A percentile compares a stretch with the other conserved stretches of the same genome.
Conservation (phyloP, 2,113 vertebrate species). For the Sinocyclocheilus rhinocerous region DNA sequence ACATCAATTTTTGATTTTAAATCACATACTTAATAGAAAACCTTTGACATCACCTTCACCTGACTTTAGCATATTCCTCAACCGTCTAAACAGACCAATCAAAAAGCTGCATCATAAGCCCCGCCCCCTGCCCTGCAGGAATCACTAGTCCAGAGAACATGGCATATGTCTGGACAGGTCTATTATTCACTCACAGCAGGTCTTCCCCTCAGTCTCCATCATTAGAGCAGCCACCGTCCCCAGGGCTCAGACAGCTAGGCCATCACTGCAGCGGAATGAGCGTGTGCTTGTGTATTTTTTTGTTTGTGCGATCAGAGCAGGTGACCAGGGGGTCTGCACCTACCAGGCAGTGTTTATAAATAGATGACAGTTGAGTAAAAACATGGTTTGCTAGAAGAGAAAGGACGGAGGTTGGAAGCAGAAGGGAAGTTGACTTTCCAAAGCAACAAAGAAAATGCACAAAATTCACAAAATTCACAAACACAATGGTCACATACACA, state of each 20-base stretch:
- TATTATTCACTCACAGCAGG: conserved; percentile 45
- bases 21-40: not conserved
- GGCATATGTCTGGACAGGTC: conserved; percentile 32
- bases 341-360: conserved; percentile 34
- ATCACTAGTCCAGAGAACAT: conserved; percentile 19
- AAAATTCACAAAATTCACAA: not conserved
- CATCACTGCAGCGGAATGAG: conserved; percentile 13
- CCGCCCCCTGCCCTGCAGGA: not conserved
- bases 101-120: not conserved
- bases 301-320: not conserved
- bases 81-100: not conserved
- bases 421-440: not conserved
- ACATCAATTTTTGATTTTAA: not conserved
- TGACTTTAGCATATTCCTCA: not conserved
- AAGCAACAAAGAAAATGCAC: not conserved
- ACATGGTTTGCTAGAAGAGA: conserved; percentile 1
- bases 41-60: not conserved
- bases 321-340: conserved; percentile 23
- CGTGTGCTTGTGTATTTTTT: not conserved
- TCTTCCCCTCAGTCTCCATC: conserved; percentile 33
- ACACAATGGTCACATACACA: not conserved
- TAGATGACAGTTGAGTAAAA: conserved; percentile 41
- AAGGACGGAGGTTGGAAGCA: not conserved
- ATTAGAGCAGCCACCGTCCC: conserved; percentile 28
- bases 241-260: conserved; percentile 28